Evolutionary conservation across 2,888 invertebrate species (phyloP), one percentile per base, ranked within the genome.

Genomic region (Drosophila nr. perissopoda): DNA sequence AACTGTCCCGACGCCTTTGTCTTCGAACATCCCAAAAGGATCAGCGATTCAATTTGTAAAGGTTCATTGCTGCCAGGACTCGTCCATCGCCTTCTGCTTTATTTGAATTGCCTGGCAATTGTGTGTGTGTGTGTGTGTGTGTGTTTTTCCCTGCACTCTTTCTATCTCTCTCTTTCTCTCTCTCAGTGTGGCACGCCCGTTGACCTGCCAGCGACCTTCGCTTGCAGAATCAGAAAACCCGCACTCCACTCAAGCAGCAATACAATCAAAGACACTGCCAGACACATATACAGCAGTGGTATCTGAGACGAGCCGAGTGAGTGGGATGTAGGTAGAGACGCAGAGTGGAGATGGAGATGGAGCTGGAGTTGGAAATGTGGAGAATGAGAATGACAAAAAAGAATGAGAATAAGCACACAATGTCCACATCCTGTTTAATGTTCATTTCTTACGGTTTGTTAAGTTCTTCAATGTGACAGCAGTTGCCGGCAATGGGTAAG

Each of bases 41-140:
- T 91, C 89, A 89, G 80, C 89, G 85, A 90, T 91, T 91, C 90
- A 89, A 90, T 90, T 90, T 86, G 83, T 87, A 75, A 84, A 82
- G 87, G 83, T 87, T 83, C 83, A 83, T 77, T 77, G 83, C 83
- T 70, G 77, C 61, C 81, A 68, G 75, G 65, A 79, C 67, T 76
- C 18, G 34, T 60, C 36, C 49, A 52, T 59, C 52, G 58, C 64
- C 61, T 60, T 49, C 53, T 75, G 25, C 66, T 70, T 69, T 79
- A 82, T 81, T 81, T 80, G 80, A 83, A 83, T 83, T 83, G 87
- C 71, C 75, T 64, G 76, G 54, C 70, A 52, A 60, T 34, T 64
- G 42, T 61, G 52, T 57, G 56, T 10, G 48, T 27, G 29, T 34
- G 27, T 31, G 54, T 40, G 52, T 48, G 63, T 40, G 51, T 42